Evolutionary conservation across 2,113 vertebrate species (phyloP), one percentile per base, ranked within the genome.

Genomic region (Crypturellus undulatus): DNA sequence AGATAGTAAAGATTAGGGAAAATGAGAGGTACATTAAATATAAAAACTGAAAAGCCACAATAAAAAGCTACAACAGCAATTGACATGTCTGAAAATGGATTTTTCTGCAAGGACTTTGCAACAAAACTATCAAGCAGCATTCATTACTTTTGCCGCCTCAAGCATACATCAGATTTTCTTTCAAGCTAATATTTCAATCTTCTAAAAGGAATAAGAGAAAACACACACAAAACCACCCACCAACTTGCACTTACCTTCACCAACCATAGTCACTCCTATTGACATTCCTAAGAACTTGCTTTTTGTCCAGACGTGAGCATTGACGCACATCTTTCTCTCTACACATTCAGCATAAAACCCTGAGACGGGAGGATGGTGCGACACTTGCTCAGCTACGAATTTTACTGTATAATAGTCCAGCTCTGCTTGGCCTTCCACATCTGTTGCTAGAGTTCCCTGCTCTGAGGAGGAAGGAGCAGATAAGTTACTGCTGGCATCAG

Each of bases 211-310:
- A 63, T 28, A 21, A 62, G 65, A 30, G 36, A 49, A 36, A 43
- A 86, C 91, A 26, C 52, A 54, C 12, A 26, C 52, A 54, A 15
- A 26, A 54, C 14, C 25, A 54, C 52, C 22, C 25, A 54, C 25
- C 52, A 54, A 30, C n/a, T 80, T 54, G 47, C 56, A 93, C 97
- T 98, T 89, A 99, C 99, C 99, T 97, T 99, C 99, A 22, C 99
- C 99, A 43, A 99, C 97, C 99, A 99, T 99, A 3, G 99, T 99
- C 47, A 99, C 99, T 1, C 99, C 99, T 83, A 99, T 99, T 5
- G 99, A 99, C 99, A 99, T 99, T 60, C 99, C 99, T 98, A 99
- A 98, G 97, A 99, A 99, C 98, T 99, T 99, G 98, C 99, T 99
- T 97, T 99, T 99, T 96, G 99, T 99, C 99, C 99, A 99, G 89